phyloP scores from a whole-genome alignment of 2,888 invertebrate genomes.

The Idaea straminata region DNA sequence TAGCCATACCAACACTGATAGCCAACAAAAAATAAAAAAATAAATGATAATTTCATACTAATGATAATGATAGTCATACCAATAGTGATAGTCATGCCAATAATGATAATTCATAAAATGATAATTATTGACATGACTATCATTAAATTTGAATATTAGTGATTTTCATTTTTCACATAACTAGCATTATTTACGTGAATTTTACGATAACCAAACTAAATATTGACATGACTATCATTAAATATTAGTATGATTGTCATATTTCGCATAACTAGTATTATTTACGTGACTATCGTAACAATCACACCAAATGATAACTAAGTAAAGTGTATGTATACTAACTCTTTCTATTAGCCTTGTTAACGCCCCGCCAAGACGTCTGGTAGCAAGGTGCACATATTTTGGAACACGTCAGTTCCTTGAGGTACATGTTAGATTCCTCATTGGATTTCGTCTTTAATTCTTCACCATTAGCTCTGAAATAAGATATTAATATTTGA shows the following conservation, averaged over 20 bases:
- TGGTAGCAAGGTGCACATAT: constrained; percentile 65
- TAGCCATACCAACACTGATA: too few relatives aligned
- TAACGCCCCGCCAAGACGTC: constrained; percentile 53
- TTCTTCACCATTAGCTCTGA: constrained; percentile 30
- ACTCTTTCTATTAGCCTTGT: constrained; percentile 33
- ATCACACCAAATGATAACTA: background rate
- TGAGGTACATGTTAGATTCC: constrained; percentile 38
- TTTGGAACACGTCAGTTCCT: constrained; percentile 48
- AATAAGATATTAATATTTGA: background rate
- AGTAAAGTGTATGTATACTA: background rate
- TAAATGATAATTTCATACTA: too few relatives aligned
- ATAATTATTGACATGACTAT: background rate
- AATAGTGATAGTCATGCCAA: too few relatives aligned
- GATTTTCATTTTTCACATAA: background rate
- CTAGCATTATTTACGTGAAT: background rate
- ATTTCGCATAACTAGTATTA: background rate
- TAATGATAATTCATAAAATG: background rate
- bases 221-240: background rate
- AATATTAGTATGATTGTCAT: background rate
- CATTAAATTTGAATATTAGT: background rate
- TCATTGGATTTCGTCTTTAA: constrained; percentile 26
- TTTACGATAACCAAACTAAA: too few relatives aligned
- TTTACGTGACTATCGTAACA: background rate
- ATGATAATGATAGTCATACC: too few relatives aligned
- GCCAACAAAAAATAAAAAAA: too few relatives aligned